Base-by-base conservation (phyloP, 2,113 vertebrate genomes). In the Siniperca chuatsi region DNA sequence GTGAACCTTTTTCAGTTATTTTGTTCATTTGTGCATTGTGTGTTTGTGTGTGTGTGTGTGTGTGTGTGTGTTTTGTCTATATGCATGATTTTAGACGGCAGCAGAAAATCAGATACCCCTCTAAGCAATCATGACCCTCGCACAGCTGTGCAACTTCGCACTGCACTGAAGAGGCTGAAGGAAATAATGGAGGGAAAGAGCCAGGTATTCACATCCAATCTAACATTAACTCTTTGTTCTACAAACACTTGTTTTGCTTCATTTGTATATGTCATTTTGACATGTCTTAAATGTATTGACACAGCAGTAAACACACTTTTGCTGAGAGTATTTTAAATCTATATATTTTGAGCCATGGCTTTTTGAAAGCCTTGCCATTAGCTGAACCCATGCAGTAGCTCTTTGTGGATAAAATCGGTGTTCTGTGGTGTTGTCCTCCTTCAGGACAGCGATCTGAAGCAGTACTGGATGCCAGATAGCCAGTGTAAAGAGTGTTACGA, bases 401-500 rank as follows among this genome's bases (percentile, higher is more conserved):
- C 10, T 61, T 4, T 33, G 37, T 76, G 18, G 46, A 29, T 73
- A 4, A 65, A n/a, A 21, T 15, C 18, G 0, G 42, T 16, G 21
- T 8, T 4, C 48, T 83, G 12, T 77, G 29, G 5, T 42, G 54
- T 25, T 60, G 20, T 25, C 15, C 6, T 50, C 6, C 66, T 77
- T 5, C 72, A 99, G 98, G 98, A 99, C 92, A 99, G 98, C 81
- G 98, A 99, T 87, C 93, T 99, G 94, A 99, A 99, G 93, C 98
- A 99, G 77, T 99, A 99, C 93, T 99, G 98, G 98, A 99, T 99
- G 98, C 98, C 98, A 7, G 98, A 99, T 81, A 99, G 98, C 92
- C 98, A 99, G 75, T 99, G 98, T 89, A 99, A 99, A 83, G 98
- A 99, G 87, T 99, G 98, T 82, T 99, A 99, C 21, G 98, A 99